Base-by-base conservation (phyloP, 2,888 invertebrate species). In the Ectobius pallidus region DNA sequence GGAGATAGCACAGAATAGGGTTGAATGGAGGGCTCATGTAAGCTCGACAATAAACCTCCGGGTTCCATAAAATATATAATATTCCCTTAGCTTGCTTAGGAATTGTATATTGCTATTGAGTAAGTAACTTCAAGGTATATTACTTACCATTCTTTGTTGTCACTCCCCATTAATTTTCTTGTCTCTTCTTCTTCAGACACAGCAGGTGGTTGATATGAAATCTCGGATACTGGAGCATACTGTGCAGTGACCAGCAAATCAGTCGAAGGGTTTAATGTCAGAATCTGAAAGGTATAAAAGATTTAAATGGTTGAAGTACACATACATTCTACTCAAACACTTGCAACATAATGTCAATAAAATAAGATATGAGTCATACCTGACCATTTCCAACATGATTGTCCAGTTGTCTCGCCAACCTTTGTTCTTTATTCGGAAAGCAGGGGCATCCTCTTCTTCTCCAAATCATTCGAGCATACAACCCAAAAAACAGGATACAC, bases 221-320 rank as follows among this genome's bases (percentile, higher is more conserved):
- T 88, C 82, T 92, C 92, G 44, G 91, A 87, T 20, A 92, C 91
- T 0, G 91, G 91, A 62, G 90, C 91, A 84, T 92, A 92, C 83
- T 92, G 92, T 39, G 91, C 91, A 74, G 84, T 83, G 67, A 92
- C 91, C 77, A 92, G 84, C 39, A 91, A 88, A 85, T 92, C 92
- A 42, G 91, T 92, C 62, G 91, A 91, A 67, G 92, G 92, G 84
- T 91, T 91, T 70, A 91, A 86, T 0, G 90, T 90, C 55, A 90
- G 85, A 39, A 89, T 86, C 68, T 87, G 74, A 7, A 69, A 67
- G 6, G 62, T 49, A 16, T 11, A 49, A 49, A 11, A 49, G 49
- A 39, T 39, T 11, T 11, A 39, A 39, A 14, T 39, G 14, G 14
- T 14, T 39, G 42, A 7, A 39, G 42, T n/a, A n/a, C n/a, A n/a